Conservation (phyloP, 2,113 vertebrate genomes). For the Casuarius casuarius region DNA sequence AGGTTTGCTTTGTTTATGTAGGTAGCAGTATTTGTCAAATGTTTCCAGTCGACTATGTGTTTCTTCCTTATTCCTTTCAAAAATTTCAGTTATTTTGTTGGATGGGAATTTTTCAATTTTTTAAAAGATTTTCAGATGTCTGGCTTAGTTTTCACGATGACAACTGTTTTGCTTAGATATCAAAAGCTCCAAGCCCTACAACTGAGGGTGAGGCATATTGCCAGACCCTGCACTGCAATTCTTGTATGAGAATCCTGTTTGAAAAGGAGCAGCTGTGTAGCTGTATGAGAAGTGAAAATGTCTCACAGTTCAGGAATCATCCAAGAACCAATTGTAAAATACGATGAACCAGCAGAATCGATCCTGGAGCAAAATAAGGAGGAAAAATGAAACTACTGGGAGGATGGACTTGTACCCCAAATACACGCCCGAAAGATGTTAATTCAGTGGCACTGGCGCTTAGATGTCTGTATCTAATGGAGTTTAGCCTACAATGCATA, state of each 20-base stretch:
- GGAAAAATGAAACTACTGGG: background rate
- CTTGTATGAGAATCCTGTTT: background rate
- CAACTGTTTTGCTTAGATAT: slow-evolving; percentile 35
- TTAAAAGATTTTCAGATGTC: background rate
- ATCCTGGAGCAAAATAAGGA: background rate
- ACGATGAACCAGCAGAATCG: background rate
- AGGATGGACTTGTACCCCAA: background rate
- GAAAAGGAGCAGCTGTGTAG: slow-evolving; percentile 60
- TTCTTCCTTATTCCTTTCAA: background rate
- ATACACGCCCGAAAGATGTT: background rate
- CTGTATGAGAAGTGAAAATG: background rate
- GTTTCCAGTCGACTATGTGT: background rate
- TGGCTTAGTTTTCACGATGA: background rate
- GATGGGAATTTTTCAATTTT: background rate
- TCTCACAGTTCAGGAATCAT: slow-evolving; percentile 55
- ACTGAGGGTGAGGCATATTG: slow-evolving; percentile 22
- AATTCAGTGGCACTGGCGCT: background rate
- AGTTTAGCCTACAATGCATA: background rate
- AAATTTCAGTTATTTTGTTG: background rate
- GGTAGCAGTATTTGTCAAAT: background rate
- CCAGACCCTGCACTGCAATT: background rate
- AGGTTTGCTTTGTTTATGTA: background rate
- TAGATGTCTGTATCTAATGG: background rate
- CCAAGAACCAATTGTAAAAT: slow-evolving; percentile 32
- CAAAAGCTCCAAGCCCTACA: slow-evolving; percentile 29